These are phyloP conservation scores for Ispidina picta DNA, from an alignment of 2,797 vertebrate genomes.

Conservation along the genomic window DNA sequence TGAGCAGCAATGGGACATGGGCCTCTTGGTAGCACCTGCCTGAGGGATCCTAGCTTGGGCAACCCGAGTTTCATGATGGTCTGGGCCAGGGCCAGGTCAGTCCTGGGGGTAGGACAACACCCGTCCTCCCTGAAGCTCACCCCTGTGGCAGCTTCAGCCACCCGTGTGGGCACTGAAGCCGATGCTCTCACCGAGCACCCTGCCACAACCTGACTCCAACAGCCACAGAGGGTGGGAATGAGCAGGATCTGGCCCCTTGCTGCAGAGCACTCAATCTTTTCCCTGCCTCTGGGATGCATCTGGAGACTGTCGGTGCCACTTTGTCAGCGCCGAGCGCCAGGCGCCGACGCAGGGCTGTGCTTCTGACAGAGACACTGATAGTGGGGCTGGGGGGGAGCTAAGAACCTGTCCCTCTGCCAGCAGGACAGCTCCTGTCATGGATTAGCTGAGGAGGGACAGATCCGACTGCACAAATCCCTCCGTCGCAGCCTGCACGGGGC, in stretches of 20 bases:
- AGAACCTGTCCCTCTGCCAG: not conserved
- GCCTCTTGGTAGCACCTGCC: not conserved
- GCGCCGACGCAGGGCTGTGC: not conserved
- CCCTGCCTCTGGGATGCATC: not conserved
- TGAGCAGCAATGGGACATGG: not conserved
- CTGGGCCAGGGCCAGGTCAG: not conserved
- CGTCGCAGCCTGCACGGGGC: not conserved
- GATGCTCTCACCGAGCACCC: not conserved
- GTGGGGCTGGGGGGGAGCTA: not conserved
- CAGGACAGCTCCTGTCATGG: rapidly evolving
- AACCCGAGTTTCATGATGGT: not conserved
- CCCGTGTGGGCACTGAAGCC: not conserved
- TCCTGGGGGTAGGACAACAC: not conserved
- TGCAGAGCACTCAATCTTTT: not conserved
- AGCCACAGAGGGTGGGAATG: not conserved
- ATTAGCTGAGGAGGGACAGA: not conserved
- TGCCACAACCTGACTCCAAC: not conserved
- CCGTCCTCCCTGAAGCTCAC: rapidly evolving
- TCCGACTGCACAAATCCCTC: not conserved
- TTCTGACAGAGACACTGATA: not conserved
- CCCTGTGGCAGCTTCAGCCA: not conserved
- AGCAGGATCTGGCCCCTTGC: not conserved
- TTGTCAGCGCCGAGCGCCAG: not conserved
- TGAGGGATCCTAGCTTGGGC: not conserved
- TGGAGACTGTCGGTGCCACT: not conserved